Conservation (phyloP, 2,113 vertebrate species). For the Paraplagusia blochii region DNA sequence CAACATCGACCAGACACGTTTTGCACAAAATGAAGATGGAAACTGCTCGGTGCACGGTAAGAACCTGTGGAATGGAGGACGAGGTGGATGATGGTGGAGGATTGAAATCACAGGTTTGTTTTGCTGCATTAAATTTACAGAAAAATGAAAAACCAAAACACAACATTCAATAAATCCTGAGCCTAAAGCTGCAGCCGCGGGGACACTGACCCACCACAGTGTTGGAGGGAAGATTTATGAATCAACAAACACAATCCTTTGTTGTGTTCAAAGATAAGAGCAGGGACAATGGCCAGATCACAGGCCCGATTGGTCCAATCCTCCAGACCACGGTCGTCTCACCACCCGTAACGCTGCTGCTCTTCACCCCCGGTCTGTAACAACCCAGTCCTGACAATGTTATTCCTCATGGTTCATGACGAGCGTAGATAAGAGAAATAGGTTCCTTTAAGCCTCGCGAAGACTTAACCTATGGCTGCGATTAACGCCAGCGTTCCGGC, state of each 20-base stretch:
- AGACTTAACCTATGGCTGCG: conserved; percentile 79
- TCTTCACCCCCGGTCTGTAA: conserved; percentile 59
- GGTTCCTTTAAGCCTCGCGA: conserved; percentile 74
- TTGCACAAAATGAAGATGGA: conserved; percentile 2
- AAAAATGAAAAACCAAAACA: background rate
- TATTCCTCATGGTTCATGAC: conserved; percentile 77
- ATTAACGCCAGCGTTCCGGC: conserved; percentile 66
- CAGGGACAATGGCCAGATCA: conserved; percentile 76
- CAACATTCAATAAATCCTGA: conserved; percentile 4
- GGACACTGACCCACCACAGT: conserved; percentile 55
- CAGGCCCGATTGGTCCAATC: conserved; percentile 68
- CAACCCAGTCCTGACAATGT: conserved; percentile 77
- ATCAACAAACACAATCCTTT: conserved; percentile 65
- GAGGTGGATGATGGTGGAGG: no score
- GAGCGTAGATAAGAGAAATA: conserved; percentile 79
- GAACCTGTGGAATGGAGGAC: background rate
- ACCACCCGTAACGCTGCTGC: conserved; percentile 69
- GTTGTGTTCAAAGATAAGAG: conserved; percentile 73
- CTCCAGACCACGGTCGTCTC: conserved; percentile 61
- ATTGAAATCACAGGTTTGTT: no score
- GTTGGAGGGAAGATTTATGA: conserved; percentile 77
- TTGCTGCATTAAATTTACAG: no score
- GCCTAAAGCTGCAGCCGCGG: conserved; percentile 37
- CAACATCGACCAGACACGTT: background rate
- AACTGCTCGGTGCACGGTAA: conserved; percentile 3